Evolutionary conservation across 2,113 vertebrate species (phyloP), one percentile per base, ranked within the genome.

Genomic region (Collichthys lucidus): DNA sequence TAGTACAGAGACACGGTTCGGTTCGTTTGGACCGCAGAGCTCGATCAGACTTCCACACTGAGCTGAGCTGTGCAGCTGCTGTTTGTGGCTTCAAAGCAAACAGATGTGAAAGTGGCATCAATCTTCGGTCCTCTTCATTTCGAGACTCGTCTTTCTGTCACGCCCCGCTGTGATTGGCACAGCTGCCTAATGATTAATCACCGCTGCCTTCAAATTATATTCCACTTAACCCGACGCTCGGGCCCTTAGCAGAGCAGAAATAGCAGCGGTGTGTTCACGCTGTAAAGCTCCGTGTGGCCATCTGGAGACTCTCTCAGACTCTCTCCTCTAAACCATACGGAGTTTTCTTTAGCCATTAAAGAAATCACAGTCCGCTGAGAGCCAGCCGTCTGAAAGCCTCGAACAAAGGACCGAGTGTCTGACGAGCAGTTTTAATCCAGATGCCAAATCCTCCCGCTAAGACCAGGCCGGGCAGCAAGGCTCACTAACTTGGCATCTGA

Each of bases 361-460:
- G 53, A 56, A 65, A 81, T 55, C 62, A 19, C 62, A 16, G 74
- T 52, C 53, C 56, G 57, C 55, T 55, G 55, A 60, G 82, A 77
- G 70, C 70, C 62, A 65, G 52, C 46, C 16, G 26, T 60, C 44
- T 59, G 22, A 79, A 79, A 82, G 75, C 69, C 77, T 73, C 1
- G 0, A 68, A 86, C 83, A 90, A 92, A 88, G 77, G 47, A 46
- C 24, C 20, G 42, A 63, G 85, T 89, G 79, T 89, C 59, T 61
- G 60, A 78, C 52, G 0, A 53, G 0, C 59, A 22, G 47, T 80
- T 76, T 82, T 55, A 56, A 69, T 80, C 72, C 62, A 65, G 60
- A 60, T 22, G 68, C 72, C 53, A 84, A 5, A 80, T 84, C 78
- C 85, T 59, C 70, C 44, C 0, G n/a, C 69, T 61, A 1, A 80